phyloP scores from a whole-genome alignment of 2,797 vertebrate species.

The Trematomus bernacchii region DNA sequence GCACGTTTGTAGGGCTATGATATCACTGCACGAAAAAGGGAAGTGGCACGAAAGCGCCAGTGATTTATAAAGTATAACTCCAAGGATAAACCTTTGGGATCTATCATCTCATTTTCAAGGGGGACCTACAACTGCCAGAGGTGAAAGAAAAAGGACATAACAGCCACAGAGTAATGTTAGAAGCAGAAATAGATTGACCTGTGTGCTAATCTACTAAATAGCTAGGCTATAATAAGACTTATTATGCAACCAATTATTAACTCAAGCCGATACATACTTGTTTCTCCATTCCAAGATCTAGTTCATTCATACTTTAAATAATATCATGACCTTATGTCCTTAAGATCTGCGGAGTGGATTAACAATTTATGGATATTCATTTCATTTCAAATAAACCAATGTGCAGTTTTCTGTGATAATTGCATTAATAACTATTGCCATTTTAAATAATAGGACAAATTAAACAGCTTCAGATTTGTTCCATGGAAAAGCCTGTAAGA shows the following conservation, averaged over 20 bases:
- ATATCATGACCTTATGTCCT: constrained; percentile 14
- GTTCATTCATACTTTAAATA: constrained; percentile 15
- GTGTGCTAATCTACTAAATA: constrained; percentile 42
- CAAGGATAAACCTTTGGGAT: constrained; percentile 58
- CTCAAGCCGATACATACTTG: constrained; percentile 41
- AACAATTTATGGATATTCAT: constrained; percentile 19
- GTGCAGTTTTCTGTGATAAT: constrained; percentile 14
- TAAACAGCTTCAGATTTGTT: neutral
- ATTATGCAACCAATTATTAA: constrained; percentile 56
- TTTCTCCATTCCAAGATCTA: constrained; percentile 10
- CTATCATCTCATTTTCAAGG: constrained; percentile 59
- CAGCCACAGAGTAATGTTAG: constrained; percentile 59
- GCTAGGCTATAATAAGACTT: constrained; percentile 38
- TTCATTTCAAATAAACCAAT: constrained; percentile 22
- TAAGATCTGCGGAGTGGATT: neutral
- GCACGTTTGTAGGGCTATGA: constrained; percentile 21
- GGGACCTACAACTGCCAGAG: constrained; percentile 40
- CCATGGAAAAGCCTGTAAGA: neutral
- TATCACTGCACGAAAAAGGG: constrained; percentile 45
- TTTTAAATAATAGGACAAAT: neutral
- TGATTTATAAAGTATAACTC: constrained; percentile 61
- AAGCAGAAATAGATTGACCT: constrained; percentile 38
- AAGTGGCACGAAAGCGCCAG: constrained; percentile 49
- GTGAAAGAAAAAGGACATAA: constrained; percentile 62
- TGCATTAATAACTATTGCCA: neutral